phyloP scores from a whole-genome alignment of 2,888 invertebrate species.

The Agrochola macilenta region DNA sequence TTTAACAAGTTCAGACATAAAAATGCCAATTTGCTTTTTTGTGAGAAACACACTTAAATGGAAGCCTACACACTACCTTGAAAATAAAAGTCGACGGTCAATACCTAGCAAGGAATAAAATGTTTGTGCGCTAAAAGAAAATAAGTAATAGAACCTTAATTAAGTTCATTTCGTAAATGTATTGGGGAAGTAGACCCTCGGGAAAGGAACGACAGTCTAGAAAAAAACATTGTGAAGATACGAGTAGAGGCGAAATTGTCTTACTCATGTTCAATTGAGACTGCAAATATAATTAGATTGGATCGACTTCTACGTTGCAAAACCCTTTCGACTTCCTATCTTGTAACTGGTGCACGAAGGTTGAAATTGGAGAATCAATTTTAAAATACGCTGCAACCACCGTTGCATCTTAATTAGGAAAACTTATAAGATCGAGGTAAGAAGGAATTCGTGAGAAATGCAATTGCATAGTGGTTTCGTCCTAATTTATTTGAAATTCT shows the following conservation, averaged over 20 bases:
- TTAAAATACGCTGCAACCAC: constrained; percentile 15
- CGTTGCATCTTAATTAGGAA: constrained; percentile 57
- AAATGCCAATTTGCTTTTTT: constrained; percentile 1
- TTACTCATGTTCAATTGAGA: constrained; percentile 51
- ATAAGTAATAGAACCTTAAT: constrained; percentile 68
- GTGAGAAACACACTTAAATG: background rate
- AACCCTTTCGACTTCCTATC: constrained; percentile 8
- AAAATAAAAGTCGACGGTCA: constrained; percentile 39
- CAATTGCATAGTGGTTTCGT: constrained; percentile 32
- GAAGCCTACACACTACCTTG: constrained; percentile 20
- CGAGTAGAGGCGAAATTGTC: constrained; percentile 43
- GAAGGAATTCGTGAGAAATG: constrained; percentile 44
- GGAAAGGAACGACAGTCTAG: constrained; percentile 49
- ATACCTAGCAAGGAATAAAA: constrained; percentile 47
- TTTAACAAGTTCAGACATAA: background rate
- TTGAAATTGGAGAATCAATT: constrained; percentile 30
- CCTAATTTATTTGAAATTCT: constrained; percentile 36
- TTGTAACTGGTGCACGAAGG: constrained; percentile 15
- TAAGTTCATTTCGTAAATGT: constrained; percentile 68
- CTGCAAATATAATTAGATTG: constrained; percentile 52
- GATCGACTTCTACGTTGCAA: constrained; percentile 23
- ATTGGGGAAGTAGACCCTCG: constrained; percentile 55
- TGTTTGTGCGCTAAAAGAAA: constrained; percentile 50
- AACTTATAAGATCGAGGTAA: constrained; percentile 50
- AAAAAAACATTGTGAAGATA: constrained; percentile 50